Percentiles rank a stretch among this genome's conserved stretches.
Evolutionary conservation across 53 echinoderm and acorn worm species (phyloP).

Genomic region (Holothuria leucospilota): DNA sequence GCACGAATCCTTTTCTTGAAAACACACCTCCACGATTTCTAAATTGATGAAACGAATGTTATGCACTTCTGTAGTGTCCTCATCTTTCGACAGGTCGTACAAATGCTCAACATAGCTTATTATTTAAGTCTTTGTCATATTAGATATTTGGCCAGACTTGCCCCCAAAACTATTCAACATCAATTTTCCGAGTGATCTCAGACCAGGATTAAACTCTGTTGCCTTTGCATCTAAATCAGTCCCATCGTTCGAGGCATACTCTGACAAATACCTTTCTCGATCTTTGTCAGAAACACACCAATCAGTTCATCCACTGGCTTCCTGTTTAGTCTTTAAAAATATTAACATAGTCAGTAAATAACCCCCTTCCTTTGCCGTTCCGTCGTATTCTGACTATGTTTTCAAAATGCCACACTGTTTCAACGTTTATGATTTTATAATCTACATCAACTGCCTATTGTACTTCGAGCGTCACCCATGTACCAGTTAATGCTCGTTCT

Average conservation of each 20-base stretch:
- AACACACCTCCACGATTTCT: background rate
- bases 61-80: background rate
- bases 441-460: conserved; percentile 60
- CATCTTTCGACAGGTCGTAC: background rate
- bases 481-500: conserved; percentile 51
- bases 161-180: conserved; percentile 70
- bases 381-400: conserved; percentile 15
- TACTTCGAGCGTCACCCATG: conserved; percentile 66
- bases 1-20: background rate
- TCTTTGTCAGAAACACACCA: conserved; percentile 23
- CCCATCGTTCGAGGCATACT: conserved; percentile 44
- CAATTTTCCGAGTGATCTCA: conserved; percentile 59
- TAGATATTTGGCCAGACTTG: conserved; percentile 12
- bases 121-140: conserved; percentile 6
- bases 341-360: conserved; percentile 11
- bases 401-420: conserved; percentile 73
- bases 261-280: conserved; percentile 8
- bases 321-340: no score
- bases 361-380: background rate
- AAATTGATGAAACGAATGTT: background rate
- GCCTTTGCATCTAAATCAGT: conserved; percentile 51
- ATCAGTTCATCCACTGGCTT: conserved; percentile 31
- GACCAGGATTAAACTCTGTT: conserved; percentile 66
- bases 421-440: conserved; percentile 34
- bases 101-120: background rate